A percentile compares a stretch with the other conserved stretches of the same genome.
Evolutionary conservation across 1,140 invertebrate genomes (phyloP).

Genomic region (Antheraea pernyi): DNA sequence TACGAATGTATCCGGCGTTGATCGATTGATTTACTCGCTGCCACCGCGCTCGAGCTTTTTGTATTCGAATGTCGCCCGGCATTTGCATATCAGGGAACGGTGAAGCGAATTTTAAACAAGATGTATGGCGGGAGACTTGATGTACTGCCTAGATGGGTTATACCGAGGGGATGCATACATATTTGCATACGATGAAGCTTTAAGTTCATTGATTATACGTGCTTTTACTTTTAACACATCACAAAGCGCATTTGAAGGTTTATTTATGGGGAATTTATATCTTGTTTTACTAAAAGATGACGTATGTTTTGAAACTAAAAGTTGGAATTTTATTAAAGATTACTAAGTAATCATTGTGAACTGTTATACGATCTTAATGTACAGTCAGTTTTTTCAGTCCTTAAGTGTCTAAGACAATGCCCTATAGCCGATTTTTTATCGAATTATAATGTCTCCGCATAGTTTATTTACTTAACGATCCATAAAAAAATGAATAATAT

Average conservation of each 20-base stretch:
- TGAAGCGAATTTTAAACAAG: conserved; percentile 61
- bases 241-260: not conserved
- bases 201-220: conserved; percentile 15
- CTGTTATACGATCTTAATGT: no score
- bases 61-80: conserved; percentile 70
- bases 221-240: not conserved
- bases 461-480: no score
- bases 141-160: conserved; percentile 42
- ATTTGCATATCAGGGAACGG: conserved; percentile 67
- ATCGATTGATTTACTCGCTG: conserved; percentile 78
- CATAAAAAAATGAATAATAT: no score
- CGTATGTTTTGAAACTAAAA: no score
- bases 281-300: no score
- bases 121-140: conserved; percentile 48
- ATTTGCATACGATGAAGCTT: conserved; percentile 47
- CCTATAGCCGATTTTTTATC: no score
- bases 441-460: no score
- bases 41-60: conserved; percentile 74
- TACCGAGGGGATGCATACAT: conserved; percentile 36
- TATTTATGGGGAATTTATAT: not conserved
- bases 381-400: no score
- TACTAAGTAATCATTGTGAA: no score
- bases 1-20: conserved; percentile 71
- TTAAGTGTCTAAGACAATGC: no score
- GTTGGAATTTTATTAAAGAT: no score